A percentile compares a stretch with the other conserved stretches of the same genome.
Evolutionary conservation across 2,113 vertebrate species (phyloP).

Genomic region (Siniperca chuatsi): DNA sequence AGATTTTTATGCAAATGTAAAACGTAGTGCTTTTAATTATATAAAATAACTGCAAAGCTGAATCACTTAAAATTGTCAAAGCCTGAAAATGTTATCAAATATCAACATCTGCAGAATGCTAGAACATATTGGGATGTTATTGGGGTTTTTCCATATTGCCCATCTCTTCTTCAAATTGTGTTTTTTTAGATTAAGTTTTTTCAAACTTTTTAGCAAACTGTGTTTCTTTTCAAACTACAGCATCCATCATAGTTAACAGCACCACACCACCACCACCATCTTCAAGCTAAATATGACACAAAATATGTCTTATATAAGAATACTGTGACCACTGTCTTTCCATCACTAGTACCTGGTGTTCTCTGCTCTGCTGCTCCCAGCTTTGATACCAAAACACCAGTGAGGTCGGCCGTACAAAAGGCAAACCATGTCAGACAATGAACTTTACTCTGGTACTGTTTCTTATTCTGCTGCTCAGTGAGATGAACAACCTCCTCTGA

Average conservation of each 20-base stretch:
- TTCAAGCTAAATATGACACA: not conserved
- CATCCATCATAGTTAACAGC: not conserved
- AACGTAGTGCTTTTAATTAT: not conserved
- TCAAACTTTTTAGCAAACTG: not conserved
- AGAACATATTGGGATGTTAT: not conserved
- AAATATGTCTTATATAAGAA: not conserved
- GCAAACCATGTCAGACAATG: not conserved
- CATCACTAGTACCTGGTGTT: not conserved
- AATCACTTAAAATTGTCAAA: not conserved
- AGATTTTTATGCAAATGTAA: not conserved
- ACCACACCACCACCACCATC: not conserved
- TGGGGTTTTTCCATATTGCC: not conserved
- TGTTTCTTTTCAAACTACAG: not conserved
- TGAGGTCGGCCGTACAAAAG: not conserved
- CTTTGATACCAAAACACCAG: not conserved
- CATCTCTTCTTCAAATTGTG: not conserved
- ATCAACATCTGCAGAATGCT: not conserved
- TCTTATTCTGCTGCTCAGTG: not conserved
- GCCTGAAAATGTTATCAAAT: not conserved
- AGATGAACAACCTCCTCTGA: not conserved
- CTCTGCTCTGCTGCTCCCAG: not conserved
- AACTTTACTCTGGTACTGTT: not conserved
- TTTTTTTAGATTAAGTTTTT: not conserved
- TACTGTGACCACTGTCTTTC: not conserved
- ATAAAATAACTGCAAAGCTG: not conserved